Evolutionary conservation across 2,888 invertebrate genomes (phyloP).

Genomic region (Brachypalpus laphriformis): DNA sequence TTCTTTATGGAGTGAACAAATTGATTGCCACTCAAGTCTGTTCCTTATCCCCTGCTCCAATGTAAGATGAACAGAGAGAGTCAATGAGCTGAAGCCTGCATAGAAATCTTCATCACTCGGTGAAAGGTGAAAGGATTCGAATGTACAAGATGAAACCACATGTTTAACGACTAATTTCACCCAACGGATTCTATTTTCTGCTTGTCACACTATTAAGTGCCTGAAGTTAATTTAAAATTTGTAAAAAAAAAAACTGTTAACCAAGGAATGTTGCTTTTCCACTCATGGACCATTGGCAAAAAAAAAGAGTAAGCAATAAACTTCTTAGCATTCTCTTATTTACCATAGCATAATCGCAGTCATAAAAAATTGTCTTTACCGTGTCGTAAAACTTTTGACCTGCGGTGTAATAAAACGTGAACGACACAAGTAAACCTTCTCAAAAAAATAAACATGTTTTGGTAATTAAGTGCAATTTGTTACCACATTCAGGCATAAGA

Average conservation of each 20-base stretch:
- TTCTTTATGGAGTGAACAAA: no score
- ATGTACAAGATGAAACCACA: background rate
- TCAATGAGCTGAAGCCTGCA: no score
- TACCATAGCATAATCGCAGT: background rate
- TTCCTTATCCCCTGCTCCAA: no score
- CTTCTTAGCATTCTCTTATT: constrained; percentile 24
- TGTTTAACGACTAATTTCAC: background rate
- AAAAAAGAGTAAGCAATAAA: constrained; percentile 1
- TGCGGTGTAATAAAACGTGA: constrained; percentile 37
- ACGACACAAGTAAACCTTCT: constrained; percentile 15
- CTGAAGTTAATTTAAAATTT: background rate
- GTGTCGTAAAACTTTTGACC: constrained; percentile 42
- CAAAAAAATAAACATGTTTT: constrained; percentile 26
- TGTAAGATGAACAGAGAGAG: no score
- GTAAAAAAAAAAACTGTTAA: background rate
- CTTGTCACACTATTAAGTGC: background rate
- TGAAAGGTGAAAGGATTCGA: background rate
- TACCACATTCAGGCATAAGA: constrained; percentile 11
- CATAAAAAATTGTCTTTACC: constrained; percentile 8
- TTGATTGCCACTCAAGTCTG: no score
- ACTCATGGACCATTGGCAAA: background rate
- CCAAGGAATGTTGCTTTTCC: background rate
- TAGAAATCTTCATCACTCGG: background rate
- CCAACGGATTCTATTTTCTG: background rate
- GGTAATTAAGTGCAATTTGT: constrained; percentile 28